These are phyloP conservation scores for Drosophila differens DNA, from an alignment of 2,888 invertebrate genomes.

Conservation along the genomic window DNA sequence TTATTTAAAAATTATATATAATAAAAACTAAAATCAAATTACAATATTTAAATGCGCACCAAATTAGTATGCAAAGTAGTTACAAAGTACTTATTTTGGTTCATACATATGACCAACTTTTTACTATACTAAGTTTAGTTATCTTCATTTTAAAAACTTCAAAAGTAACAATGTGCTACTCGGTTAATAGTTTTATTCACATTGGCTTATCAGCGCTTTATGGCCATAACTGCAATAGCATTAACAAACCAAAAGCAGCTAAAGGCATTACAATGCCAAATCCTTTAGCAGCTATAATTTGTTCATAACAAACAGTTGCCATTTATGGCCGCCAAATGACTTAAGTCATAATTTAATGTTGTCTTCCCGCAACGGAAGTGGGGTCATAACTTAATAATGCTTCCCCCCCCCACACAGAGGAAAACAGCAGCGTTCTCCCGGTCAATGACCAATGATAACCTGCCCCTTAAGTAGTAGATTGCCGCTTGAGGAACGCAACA, in stretches of 20 bases:
- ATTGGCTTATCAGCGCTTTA: constrained; percentile 34
- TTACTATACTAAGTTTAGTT: neutral
- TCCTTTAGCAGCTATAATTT: constrained; percentile 59
- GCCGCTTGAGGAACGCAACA: constrained; percentile 40
- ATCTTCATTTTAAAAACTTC: neutral
- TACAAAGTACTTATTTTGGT: neutral
- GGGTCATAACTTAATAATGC: constrained; percentile 61
- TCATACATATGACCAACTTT: neutral
- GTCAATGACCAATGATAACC: constrained; percentile 25
- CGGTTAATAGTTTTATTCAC: constrained; percentile 17
- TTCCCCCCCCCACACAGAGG: neutral
- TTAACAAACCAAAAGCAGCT: constrained; percentile 20
- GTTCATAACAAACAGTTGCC: constrained; percentile 48
- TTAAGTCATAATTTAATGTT: constrained; percentile 52
- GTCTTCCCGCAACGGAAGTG: constrained; percentile 16
- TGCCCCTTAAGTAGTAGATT: constrained; percentile 57
- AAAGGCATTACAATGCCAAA: constrained; percentile 37
- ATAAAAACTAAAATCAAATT: neutral
- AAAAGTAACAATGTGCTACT: neutral
- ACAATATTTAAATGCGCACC: neutral
- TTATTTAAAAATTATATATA: neutral
- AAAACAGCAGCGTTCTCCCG: constrained; percentile 5
- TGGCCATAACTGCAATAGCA: constrained; percentile 17
- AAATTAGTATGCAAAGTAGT: neutral
- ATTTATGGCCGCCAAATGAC: constrained; percentile 60